Evolutionary conservation across 2,888 invertebrate species (phyloP).

Genomic region (Helicoverpa assulta): DNA sequence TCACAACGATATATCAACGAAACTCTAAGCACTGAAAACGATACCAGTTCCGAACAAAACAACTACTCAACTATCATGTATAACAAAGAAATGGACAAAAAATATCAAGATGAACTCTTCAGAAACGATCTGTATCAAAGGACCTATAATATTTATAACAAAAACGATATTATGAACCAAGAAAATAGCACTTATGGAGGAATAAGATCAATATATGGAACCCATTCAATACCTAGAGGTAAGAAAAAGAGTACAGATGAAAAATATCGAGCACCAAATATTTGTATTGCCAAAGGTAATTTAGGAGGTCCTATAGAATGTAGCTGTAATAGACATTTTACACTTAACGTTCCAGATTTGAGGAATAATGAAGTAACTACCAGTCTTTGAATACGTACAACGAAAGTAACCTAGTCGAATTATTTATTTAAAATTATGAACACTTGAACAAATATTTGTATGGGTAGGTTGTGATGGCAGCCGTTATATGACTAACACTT

Average conservation of each 20-base stretch:
- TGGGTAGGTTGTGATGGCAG: constrained; percentile 38
- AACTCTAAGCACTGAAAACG: constrained; percentile 75
- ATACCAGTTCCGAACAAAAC: constrained; percentile 75
- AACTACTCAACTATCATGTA: constrained; percentile 76
- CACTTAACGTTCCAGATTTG: constrained; percentile 83
- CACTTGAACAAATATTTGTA: constrained; percentile 65
- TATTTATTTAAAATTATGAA: constrained; percentile 71
- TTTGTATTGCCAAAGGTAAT: constrained; percentile 82
- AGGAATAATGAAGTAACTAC: constrained; percentile 82
- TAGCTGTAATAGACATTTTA: constrained; percentile 86
- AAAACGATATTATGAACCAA: constrained; percentile 68
- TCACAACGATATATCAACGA: constrained; percentile 82
- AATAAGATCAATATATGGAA: constrained; percentile 70
- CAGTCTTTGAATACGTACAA: constrained; percentile 74
- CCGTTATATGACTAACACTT: constrained; percentile 35
- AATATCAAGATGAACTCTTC: constrained; percentile 75
- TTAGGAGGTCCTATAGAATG: constrained; percentile 82
- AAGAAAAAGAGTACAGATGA: constrained; percentile 76
- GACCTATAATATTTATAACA: constrained; percentile 71
- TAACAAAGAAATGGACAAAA: constrained; percentile 75
- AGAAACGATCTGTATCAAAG: constrained; percentile 74
- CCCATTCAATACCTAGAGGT: constrained; percentile 74
- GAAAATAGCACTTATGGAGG: constrained; percentile 65
- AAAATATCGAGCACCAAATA: constrained; percentile 83
- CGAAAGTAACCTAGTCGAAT: constrained; percentile 62